These are phyloP conservation scores for Sinella curviseta DNA, from an alignment of 1,140 invertebrate genomes.

Conservation along the genomic window DNA sequence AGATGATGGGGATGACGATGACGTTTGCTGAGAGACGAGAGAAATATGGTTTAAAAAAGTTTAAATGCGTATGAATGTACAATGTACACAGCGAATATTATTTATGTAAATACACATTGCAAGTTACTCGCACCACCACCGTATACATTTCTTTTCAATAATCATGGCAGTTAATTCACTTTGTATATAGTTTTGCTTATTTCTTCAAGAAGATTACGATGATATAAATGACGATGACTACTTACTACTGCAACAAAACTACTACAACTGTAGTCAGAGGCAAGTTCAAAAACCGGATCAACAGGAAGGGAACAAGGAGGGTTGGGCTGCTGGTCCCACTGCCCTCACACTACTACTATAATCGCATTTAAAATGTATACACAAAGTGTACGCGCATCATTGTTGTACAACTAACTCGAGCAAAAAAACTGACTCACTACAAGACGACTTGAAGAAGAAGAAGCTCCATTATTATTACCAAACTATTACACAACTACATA, in stretches of 20 bases:
- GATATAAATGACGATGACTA: neutral
- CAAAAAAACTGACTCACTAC: too few species aligned
- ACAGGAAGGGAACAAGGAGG: neutral
- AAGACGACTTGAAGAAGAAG: neutral
- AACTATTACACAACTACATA: neutral
- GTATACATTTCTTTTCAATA: constrained; percentile 14
- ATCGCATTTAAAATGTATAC: too few species aligned
- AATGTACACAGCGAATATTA: neutral
- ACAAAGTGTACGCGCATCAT: neutral
- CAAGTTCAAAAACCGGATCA: constrained; percentile 17
- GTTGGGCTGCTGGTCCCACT: constrained; percentile 5
- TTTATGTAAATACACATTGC: constrained; percentile 11
- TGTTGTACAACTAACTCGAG: too few species aligned
- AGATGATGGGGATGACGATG: neutral
- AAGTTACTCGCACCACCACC: constrained; percentile 8
- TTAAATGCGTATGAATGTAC: too few species aligned
- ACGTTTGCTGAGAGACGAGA: neutral
- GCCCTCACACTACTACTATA: neutral
- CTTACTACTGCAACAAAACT: neutral
- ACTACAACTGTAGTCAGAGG: too few species aligned
- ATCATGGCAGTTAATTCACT: neutral
- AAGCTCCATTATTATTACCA: too few species aligned
- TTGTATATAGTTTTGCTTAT: neutral
- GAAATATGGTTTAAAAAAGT: too few species aligned
- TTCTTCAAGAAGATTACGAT: too few species aligned